Conservation (phyloP, 2,113 vertebrate genomes). For the Diadophis punctatus region DNA sequence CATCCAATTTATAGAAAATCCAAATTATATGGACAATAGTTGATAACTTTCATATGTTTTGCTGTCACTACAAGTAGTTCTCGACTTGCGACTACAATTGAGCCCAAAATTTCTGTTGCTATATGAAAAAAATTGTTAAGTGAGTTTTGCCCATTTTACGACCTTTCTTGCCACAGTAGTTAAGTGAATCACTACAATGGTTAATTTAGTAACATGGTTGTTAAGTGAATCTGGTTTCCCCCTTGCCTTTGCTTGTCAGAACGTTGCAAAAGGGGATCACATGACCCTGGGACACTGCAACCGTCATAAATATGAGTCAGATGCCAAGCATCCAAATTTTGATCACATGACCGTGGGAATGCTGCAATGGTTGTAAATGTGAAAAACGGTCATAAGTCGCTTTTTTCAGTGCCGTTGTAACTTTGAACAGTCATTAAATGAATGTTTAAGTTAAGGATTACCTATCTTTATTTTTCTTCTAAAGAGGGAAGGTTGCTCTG, state of each 20-base stretch:
- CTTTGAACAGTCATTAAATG: not conserved
- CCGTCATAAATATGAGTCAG: not conserved
- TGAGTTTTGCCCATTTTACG: not conserved
- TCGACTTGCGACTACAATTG: not conserved
- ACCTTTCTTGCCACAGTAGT: not conserved
- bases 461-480: not conserved
- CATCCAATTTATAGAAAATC: not conserved
- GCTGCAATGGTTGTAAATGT: not conserved
- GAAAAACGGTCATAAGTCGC: not conserved
- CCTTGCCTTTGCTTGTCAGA: not conserved
- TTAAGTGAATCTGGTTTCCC: not conserved
- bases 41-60: not conserved
- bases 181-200: not conserved
- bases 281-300: not conserved
- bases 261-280: not conserved
- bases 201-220: not conserved
- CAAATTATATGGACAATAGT: not conserved
- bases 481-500: not conserved
- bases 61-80: not conserved
- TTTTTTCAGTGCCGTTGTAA: not conserved
- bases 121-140: not conserved
- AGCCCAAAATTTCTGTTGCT: not conserved
- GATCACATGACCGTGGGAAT: not conserved
- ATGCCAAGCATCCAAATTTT: not conserved
- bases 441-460: not conserved